Evolutionary conservation across 2,113 vertebrate species (phyloP).

Genomic region (Phoxinus phoxinus): DNA sequence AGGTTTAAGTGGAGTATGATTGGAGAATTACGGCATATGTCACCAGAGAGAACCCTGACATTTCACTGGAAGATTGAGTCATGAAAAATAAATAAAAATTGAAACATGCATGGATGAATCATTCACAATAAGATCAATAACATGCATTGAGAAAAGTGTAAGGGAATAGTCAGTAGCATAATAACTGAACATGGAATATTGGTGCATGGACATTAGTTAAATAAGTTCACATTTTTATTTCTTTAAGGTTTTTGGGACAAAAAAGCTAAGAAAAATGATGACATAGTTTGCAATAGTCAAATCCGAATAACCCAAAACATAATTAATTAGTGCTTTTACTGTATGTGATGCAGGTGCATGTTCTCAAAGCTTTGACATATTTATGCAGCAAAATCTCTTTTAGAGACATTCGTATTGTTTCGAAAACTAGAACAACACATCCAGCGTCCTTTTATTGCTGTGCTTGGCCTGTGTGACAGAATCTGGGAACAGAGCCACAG

Average conservation of each 20-base stretch:
- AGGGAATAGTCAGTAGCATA: not conserved
- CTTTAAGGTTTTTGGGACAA: not conserved
- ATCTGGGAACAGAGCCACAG: slow-evolving; percentile 50
- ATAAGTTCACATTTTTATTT: not conserved
- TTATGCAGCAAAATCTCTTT: slow-evolving; percentile 20
- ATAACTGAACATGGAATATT: not conserved
- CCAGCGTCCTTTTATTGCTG: slow-evolving; percentile 8
- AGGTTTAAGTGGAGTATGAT: not conserved
- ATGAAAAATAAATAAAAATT: not conserved
- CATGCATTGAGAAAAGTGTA: not conserved
- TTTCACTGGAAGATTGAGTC: not conserved
- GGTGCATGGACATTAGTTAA: not conserved
- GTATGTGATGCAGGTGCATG: not conserved
- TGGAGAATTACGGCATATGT: not conserved
- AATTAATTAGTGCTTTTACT: slow-evolving; percentile 14
- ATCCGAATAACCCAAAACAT: not conserved
- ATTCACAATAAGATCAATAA: not conserved
- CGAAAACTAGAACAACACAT: slow-evolving; percentile 22
- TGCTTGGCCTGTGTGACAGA: slow-evolving; percentile 23
- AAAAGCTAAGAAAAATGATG: not conserved
- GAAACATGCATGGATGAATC: not conserved
- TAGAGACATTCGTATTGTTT: slow-evolving; percentile 15
- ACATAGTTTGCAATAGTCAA: not conserved
- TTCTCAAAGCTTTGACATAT: not conserved
- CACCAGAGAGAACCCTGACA: not conserved